A percentile compares a stretch with the other conserved stretches of the same genome.
Evolutionary conservation across 1,140 invertebrate species (phyloP).

Genomic region (Brachionus angularis): DNA sequence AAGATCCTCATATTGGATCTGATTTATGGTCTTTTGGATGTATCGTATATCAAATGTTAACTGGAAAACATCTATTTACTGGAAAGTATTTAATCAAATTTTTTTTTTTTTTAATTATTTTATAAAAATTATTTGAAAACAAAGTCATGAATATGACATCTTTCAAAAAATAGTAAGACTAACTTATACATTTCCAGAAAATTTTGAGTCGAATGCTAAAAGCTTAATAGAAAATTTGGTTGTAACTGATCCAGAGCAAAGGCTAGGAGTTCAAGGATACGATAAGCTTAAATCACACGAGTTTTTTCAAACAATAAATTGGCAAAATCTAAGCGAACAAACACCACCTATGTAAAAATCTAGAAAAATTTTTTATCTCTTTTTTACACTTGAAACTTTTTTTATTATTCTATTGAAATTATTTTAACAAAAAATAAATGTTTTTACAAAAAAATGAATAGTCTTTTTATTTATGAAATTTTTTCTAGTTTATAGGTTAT

Average conservation of each 20-base stretch:
- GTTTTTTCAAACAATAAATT: slow-evolving; percentile 79
- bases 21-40: slow-evolving; percentile 98
- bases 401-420: too few species aligned
- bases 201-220: slow-evolving; percentile 74
- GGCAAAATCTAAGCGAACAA: slow-evolving; percentile 71
- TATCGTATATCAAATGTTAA: slow-evolving; percentile 93
- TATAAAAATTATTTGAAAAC: slow-evolving; percentile 48
- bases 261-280: slow-evolving; percentile 80
- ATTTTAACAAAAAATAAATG: too few species aligned
- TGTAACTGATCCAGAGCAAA: slow-evolving; percentile 68
- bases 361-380: too few species aligned
- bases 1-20: slow-evolving; percentile 67
- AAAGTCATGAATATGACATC: slow-evolving; percentile 86
- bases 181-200: slow-evolving; percentile 85
- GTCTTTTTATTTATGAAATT: too few species aligned
- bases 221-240: slow-evolving; percentile 82
- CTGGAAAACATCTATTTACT: slow-evolving; percentile 83
- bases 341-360: slow-evolving; percentile 67
- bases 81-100: slow-evolving; percentile 61
- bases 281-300: slow-evolving; percentile 74
- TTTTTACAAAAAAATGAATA: too few species aligned
- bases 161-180: slow-evolving; percentile 90
- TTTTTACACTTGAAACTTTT: too few species aligned
- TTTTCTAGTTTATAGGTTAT: too few species aligned
- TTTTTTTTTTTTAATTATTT: not conserved